Conservation (phyloP, 2,113 vertebrate species). For the Lepus timidus region DNA sequence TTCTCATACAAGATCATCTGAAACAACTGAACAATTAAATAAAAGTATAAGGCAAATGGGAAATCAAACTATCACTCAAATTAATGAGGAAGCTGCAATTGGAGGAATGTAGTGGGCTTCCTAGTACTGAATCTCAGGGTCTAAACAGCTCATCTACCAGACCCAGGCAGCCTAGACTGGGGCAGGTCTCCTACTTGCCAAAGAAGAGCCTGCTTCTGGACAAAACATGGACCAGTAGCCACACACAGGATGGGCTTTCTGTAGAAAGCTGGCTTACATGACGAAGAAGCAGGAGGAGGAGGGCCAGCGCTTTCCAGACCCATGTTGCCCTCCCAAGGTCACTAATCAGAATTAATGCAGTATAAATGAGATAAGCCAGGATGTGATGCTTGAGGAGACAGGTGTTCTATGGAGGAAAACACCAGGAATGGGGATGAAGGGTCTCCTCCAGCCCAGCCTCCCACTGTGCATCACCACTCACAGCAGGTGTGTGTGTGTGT, state of each 20-base stretch:
- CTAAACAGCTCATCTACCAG: not conserved
- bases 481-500: not conserved
- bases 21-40: not conserved
- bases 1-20: not conserved
- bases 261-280: not conserved
- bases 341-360: not conserved
- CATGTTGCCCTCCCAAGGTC: not conserved
- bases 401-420: not conserved
- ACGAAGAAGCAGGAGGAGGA: not conserved
- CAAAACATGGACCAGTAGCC: not conserved
- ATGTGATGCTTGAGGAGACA: not conserved
- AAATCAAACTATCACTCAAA: not conserved
- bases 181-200: not conserved
- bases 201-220: not conserved
- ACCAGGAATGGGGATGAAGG: not conserved
- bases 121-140: not conserved
- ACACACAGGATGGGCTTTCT: not conserved
- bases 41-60: not conserved
- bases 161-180: not conserved
- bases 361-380: not conserved
- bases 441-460: not conserved
- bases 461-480: not conserved
- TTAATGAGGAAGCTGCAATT: fast-evolving
- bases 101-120: not conserved
- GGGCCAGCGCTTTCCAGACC: not conserved